Evolutionary conservation across 2,113 vertebrate species (phyloP).

Genomic region (Gymnobelideus leadbeateri): DNA sequence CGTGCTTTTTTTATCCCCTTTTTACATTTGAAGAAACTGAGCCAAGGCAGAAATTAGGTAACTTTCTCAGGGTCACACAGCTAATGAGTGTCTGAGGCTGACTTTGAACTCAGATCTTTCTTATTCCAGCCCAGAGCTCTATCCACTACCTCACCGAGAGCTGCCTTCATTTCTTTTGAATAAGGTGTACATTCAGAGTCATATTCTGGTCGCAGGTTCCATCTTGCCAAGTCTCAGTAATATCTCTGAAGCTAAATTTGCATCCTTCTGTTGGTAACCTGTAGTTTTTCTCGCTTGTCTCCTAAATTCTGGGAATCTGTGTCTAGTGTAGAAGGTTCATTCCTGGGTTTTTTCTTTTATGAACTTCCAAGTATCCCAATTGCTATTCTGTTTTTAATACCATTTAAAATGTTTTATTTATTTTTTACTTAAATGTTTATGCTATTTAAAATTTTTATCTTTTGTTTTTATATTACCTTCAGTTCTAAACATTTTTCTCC

Average conservation of each 20-base stretch:
- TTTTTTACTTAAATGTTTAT: not conserved
- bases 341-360: not conserved
- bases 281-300: not conserved
- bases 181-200: not conserved
- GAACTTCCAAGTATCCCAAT: not conserved
- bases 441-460: not conserved
- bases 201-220: not conserved
- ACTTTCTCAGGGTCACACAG: not conserved
- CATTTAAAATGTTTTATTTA: too few species aligned
- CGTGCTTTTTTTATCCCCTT: not conserved
- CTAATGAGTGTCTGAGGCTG: not conserved
- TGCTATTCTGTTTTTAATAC: not conserved
- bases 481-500: not conserved
- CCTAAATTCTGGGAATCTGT: not conserved
- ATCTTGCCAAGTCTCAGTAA: not conserved
- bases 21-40: not conserved
- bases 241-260: not conserved
- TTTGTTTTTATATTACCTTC: not conserved
- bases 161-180: not conserved
- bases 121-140: too few species aligned
- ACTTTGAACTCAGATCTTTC: not conserved
- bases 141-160: not conserved
- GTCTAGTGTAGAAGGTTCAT: not conserved
- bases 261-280: not conserved
- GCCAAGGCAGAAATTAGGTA: not conserved